These are phyloP conservation scores for Metopia argyrocephala DNA, from an alignment of 2,888 invertebrate species.

Conservation along the genomic window DNA sequence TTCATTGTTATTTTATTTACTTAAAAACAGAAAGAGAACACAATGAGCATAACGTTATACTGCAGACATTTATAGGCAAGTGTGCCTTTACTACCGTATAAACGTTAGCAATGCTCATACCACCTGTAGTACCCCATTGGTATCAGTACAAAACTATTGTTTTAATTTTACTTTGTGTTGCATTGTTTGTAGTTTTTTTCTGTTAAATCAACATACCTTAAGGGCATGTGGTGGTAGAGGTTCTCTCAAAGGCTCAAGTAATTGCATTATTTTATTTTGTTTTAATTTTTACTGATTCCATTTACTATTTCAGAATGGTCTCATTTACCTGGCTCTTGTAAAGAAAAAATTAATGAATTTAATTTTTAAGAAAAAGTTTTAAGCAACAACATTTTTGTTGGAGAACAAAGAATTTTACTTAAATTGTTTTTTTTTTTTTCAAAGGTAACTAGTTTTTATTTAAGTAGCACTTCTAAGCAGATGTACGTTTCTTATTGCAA, in stretches of 20 bases:
- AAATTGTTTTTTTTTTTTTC: too few relatives aligned
- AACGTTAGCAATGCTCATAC: conserved; percentile 18
- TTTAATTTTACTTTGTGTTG: conserved; percentile 30
- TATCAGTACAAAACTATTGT: conserved; percentile 22
- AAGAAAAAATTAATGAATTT: neutral
- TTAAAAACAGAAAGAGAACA: conserved; percentile 22
- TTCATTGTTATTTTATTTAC: conserved; percentile 41
- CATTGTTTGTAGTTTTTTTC: conserved; percentile 5
- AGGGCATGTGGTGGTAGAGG: neutral
- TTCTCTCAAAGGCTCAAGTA: neutral
- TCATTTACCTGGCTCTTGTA: neutral
- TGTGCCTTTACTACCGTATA: neutral
- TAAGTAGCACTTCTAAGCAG: too few relatives aligned
- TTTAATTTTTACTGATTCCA: conserved; percentile 9
- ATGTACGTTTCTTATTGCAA: too few relatives aligned
- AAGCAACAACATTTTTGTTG: too few relatives aligned
- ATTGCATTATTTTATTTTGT: conserved; percentile 30
- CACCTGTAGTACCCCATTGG: neutral
- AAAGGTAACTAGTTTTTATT: too few relatives aligned
- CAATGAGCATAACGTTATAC: neutral
- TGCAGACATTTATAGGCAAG: neutral
- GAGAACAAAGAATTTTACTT: too few relatives aligned
- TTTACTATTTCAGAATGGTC: neutral
- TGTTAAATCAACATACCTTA: neutral
- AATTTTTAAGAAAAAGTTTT: neutral